phyloP scores from a whole-genome alignment of 2,797 vertebrate species.

The Hydrophis major region DNA sequence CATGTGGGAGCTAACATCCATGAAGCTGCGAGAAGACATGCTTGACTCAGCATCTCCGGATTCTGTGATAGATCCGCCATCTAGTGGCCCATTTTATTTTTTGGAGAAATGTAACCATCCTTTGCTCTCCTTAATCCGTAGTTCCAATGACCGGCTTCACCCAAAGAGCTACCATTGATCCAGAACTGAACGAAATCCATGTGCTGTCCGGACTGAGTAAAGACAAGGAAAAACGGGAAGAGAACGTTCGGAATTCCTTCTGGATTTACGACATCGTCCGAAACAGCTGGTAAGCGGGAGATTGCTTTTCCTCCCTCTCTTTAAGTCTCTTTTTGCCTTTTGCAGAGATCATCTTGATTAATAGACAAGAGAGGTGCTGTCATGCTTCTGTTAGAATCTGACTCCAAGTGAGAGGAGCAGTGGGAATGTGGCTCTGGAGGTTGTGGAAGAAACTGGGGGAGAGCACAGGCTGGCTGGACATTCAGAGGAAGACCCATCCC shows the following conservation, averaged over 20 bases:
- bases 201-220: slow-evolving; percentile 98
- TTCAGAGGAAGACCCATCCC: too few species aligned
- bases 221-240: slow-evolving; percentile 97
- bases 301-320: accelerated
- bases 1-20: background rate
- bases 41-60: background rate
- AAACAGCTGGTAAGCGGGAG: slow-evolving; percentile 88
- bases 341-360: background rate
- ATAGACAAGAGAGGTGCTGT: background rate
- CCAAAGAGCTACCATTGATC: slow-evolving; percentile 97
- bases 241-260: slow-evolving; percentile 98
- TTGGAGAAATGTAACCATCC: background rate
- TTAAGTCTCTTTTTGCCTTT: background rate
- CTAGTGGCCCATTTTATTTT: background rate
- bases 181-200: slow-evolving; percentile 97
- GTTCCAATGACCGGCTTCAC: slow-evolving; percentile 99
- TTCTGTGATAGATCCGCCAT: background rate
- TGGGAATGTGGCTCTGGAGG: too few species aligned
- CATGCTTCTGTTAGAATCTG: too few species aligned
- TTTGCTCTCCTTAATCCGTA: slow-evolving; percentile 54
- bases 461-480: too few species aligned
- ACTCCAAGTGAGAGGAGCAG: too few species aligned
- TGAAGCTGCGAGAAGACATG: too few species aligned
- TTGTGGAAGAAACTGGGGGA: too few species aligned
- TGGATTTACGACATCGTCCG: slow-evolving; percentile 99